A percentile compares a stretch with the other conserved stretches of the same genome.
Conservation (phyloP, 2,888 invertebrate species). For the Tridacna crocea region DNA sequence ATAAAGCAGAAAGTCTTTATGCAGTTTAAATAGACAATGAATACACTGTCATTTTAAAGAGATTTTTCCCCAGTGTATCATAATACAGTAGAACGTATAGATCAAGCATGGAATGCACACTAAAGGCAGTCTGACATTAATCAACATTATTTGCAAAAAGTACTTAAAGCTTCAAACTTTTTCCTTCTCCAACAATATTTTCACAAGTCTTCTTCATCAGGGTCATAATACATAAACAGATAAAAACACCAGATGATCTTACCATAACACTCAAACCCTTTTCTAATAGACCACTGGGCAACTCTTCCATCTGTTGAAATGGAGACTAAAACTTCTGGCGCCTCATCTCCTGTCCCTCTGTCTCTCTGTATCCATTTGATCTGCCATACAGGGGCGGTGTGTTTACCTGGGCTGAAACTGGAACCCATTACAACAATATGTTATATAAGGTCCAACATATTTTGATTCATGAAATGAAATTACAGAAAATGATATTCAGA, state of each 20-base stretch:
- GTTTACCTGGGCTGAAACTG: constrained; percentile 80
- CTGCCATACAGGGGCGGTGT: constrained; percentile 84
- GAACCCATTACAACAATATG: constrained; percentile 2
- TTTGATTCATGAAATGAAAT: neutral
- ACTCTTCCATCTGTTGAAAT: constrained; percentile 84
- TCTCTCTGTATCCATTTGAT: constrained; percentile 84
- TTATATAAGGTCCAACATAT: neutral
- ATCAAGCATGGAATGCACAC: too few relatives aligned
- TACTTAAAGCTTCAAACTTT: too few relatives aligned
- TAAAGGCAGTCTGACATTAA: too few relatives aligned
- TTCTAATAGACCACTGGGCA: constrained; percentile 84
- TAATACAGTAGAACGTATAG: too few relatives aligned
- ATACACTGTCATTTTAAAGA: too few relatives aligned
- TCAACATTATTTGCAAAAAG: too few relatives aligned
- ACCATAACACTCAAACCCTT: constrained; percentile 84
- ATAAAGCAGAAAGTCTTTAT: too few relatives aligned
- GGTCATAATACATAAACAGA: too few relatives aligned
- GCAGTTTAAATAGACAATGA: too few relatives aligned
- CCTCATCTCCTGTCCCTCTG: constrained; percentile 80
- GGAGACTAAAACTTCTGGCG: constrained; percentile 82
- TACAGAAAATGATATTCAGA: neutral
- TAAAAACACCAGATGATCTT: constrained; percentile 18
- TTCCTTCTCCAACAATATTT: too few relatives aligned
- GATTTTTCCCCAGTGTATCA: too few relatives aligned
- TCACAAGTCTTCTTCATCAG: too few relatives aligned